Evolutionary conservation across 2,797 vertebrate species (phyloP).

Genomic region (Fundulus diaphanus): DNA sequence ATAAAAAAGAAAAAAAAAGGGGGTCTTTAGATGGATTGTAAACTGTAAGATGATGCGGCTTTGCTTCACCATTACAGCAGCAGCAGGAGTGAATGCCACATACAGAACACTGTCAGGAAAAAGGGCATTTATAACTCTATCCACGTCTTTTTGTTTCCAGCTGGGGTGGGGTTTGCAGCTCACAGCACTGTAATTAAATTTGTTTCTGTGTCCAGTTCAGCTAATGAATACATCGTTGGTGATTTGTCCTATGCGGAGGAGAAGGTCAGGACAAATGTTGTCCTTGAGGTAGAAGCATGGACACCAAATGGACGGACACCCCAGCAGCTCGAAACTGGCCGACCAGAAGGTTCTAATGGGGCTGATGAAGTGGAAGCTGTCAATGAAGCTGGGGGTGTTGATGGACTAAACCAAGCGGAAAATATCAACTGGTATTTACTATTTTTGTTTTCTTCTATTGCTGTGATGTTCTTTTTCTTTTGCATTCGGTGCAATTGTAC

Average conservation of each 20-base stretch:
- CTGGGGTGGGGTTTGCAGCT: background rate
- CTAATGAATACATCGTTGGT: background rate
- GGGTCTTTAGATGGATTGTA: background rate
- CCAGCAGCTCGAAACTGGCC: background rate
- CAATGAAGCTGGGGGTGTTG: background rate
- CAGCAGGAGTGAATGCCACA: background rate
- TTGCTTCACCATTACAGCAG: background rate
- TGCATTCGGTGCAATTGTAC: background rate
- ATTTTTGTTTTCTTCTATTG: background rate
- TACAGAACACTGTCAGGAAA: background rate
- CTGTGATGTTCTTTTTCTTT: background rate
- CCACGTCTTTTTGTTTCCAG: background rate
- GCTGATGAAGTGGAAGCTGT: background rate
- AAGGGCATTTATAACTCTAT: background rate
- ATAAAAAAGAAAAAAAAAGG: background rate
- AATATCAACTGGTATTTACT: background rate
- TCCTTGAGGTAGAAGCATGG: background rate
- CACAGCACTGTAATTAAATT: background rate
- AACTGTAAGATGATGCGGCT: background rate
- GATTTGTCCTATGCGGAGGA: background rate
- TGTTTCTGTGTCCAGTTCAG: background rate
- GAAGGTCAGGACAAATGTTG: background rate
- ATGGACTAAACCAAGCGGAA: background rate
- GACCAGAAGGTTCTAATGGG: background rate
- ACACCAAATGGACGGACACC: background rate